A percentile compares a stretch with the other conserved stretches of the same genome.
phyloP scores from a whole-genome alignment of 2,888 invertebrate species.

The Choristoneura rosaceana region DNA sequence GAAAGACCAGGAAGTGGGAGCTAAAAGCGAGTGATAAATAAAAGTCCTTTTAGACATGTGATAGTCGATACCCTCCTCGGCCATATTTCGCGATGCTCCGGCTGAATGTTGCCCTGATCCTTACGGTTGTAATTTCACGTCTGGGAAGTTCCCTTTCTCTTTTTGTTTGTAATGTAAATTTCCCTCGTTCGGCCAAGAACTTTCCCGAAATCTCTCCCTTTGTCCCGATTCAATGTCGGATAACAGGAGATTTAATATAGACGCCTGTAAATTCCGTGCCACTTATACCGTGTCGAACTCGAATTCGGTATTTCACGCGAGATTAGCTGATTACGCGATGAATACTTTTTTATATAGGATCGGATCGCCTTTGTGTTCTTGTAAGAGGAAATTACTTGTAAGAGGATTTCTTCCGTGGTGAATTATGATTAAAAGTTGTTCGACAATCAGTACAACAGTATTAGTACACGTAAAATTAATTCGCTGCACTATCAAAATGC shows the following conservation, averaged over 20 bases:
- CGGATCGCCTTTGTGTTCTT: slow-evolving; percentile 36
- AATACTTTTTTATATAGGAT: slow-evolving; percentile 47
- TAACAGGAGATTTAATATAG: slow-evolving; percentile 70
- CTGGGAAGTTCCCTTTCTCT: slow-evolving; percentile 64
- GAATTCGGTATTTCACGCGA: slow-evolving; percentile 60
- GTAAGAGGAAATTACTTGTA: slow-evolving; percentile 16
- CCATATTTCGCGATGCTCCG: slow-evolving; percentile 57
- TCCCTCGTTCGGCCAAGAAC: slow-evolving; percentile 63
- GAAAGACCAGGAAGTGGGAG: slow-evolving; percentile 51
- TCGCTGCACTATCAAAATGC: background rate
- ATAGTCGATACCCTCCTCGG: slow-evolving; percentile 44
- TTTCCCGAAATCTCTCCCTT: slow-evolving; percentile 63
- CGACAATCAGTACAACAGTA: background rate
- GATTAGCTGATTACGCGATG: slow-evolving; percentile 59
- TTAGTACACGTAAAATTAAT: slow-evolving; percentile 13
- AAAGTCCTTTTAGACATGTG: slow-evolving; percentile 47
- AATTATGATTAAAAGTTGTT: slow-evolving; percentile 14
- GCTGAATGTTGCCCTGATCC: slow-evolving; percentile 57
- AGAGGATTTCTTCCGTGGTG: slow-evolving; percentile 11
- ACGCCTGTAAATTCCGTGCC: slow-evolving; percentile 57
- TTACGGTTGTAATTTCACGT: slow-evolving; percentile 67
- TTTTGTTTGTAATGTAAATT: slow-evolving; percentile 75
- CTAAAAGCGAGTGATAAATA: slow-evolving; percentile 63
- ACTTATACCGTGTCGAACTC: slow-evolving; percentile 59
- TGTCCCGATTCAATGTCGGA: slow-evolving; percentile 68